phyloP scores from a whole-genome alignment of 2,888 invertebrate genomes.

The Drosophila yooni region DNA sequence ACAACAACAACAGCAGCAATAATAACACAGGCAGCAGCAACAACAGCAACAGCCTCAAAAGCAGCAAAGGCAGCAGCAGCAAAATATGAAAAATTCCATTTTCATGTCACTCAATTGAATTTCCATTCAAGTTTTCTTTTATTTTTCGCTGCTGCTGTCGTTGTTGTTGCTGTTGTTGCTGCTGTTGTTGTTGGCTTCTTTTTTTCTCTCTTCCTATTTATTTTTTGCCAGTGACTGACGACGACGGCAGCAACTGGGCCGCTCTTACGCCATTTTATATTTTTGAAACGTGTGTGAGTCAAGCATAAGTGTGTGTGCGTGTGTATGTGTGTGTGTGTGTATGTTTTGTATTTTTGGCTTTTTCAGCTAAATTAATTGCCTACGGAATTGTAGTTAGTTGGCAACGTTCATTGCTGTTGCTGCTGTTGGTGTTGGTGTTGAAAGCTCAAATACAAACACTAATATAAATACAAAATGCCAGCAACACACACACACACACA shows the following conservation, averaged over 20 bases:
- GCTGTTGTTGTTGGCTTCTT: constrained; percentile 3
- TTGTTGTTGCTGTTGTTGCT: background rate
- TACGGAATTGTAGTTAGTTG: constrained; percentile 80
- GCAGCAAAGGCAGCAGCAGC: constrained; percentile 37
- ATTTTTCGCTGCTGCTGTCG: constrained; percentile 45
- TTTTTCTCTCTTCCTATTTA: background rate
- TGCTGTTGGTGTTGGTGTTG: constrained; percentile 52
- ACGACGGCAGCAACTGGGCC: constrained; percentile 35
- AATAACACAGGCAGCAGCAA: constrained; percentile 15
- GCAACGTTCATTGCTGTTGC: constrained; percentile 57
- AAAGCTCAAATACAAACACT: constrained; percentile 76
- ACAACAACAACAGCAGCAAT: constrained; percentile 33
- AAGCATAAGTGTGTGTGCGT: constrained; percentile 5
- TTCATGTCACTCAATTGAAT: constrained; percentile 82
- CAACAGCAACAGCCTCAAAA: constrained; percentile 33
- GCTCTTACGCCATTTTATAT: constrained; percentile 60
- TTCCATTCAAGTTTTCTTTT: constrained; percentile 76
- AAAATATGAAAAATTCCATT: constrained; percentile 81
- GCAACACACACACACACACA: constrained; percentile 31
- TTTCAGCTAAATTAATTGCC: constrained; percentile 79
- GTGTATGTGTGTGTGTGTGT: constrained; percentile 10
- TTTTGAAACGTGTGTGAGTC: constrained; percentile 51
- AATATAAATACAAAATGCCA: constrained; percentile 56
- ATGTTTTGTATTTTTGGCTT: constrained; percentile 75
- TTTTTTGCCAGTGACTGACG: constrained; percentile 65